Base-by-base conservation (phyloP, 2,888 invertebrate species). In the Cylloceria caligata region DNA sequence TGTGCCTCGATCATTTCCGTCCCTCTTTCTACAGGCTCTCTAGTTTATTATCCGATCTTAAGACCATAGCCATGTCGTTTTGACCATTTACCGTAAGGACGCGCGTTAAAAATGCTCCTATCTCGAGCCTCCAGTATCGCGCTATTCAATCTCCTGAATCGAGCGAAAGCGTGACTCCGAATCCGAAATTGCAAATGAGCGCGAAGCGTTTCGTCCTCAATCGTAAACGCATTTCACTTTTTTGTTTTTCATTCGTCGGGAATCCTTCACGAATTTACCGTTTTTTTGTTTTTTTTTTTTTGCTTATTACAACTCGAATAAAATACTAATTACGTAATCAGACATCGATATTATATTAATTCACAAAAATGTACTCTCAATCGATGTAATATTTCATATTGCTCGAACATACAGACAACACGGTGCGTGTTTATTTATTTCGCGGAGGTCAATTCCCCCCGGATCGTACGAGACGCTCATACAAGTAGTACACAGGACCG, bases 381-480 rank as follows among this genome's bases (percentile, higher is more conserved):
- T 52, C 52, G 21, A 16, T 49, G 2, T 6, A 21, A 49, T 49
- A 19, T 34, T 34, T 34, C 24, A 30, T 34, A 34, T 42, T 42
- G 27, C 47, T 24, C 21, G 19, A 2, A 19, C 4, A 0, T 30
- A 47, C 47, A 13, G 34, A 34, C 67, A 11, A 60, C 64, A 21
- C 45, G 39, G 16, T 39, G 49, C 52, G 69, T 82, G 74, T 82
- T 79, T 82, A 82, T 79, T 64, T 49, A 68, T 71, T 74, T 45
- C 49, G 11, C 74, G 49, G 78, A 79, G 81, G 78, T 82, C 81
- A 67, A 71, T 82, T 78, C 74, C 79, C 81, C 27, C 64, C 71
- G 52, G 34, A 36, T 36, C 24, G 36, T n/a, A 19, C 49, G 24
- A 49, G 36, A 42, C 42, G 27, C 42, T 42, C 6, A 24, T 39